Evolutionary conservation across 2,888 invertebrate species (phyloP).

Genomic region (Julus scandinavius): DNA sequence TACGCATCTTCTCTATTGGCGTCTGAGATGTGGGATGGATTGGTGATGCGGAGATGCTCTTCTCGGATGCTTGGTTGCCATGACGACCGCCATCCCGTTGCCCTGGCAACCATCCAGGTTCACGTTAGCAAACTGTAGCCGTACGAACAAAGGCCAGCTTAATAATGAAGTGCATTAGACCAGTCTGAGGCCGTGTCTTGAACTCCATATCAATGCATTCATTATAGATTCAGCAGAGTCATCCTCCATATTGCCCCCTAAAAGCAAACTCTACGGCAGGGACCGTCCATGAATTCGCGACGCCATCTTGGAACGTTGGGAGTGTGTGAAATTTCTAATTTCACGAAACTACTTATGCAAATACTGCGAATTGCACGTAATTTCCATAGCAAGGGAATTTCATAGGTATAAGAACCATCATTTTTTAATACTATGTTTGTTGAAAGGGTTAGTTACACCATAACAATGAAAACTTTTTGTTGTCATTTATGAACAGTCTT

Average conservation of each 20-base stretch:
- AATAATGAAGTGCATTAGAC: constrained; percentile 42
- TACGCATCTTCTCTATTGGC: too few species aligned
- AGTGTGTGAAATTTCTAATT: too few species aligned
- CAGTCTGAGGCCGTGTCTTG: constrained; percentile 39
- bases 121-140: constrained; percentile 39
- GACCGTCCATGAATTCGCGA: background rate
- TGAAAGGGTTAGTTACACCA: too few species aligned
- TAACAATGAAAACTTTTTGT: too few species aligned
- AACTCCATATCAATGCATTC: constrained; percentile 8
- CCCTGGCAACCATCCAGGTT: constrained; percentile 35
- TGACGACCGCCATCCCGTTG: constrained; percentile 17
- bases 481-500: too few species aligned
- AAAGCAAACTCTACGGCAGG: background rate
- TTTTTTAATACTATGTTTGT: too few species aligned
- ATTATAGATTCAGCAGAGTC: constrained; percentile 30
- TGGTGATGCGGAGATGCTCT: constrained; percentile 34
- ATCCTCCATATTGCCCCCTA: constrained; percentile 1
- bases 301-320: too few species aligned
- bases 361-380: too few species aligned
- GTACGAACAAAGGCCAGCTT: constrained; percentile 37
- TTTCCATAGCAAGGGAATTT: background rate
- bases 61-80: constrained; percentile 16
- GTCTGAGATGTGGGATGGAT: background rate
- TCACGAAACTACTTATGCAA: too few species aligned
- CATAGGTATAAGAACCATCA: background rate